A percentile compares a stretch with the other conserved stretches of the same genome.
These are phyloP conservation scores for Drosophila nr. medialis DNA, from an alignment of 2,888 invertebrate genomes.

Conservation along the genomic window DNA sequence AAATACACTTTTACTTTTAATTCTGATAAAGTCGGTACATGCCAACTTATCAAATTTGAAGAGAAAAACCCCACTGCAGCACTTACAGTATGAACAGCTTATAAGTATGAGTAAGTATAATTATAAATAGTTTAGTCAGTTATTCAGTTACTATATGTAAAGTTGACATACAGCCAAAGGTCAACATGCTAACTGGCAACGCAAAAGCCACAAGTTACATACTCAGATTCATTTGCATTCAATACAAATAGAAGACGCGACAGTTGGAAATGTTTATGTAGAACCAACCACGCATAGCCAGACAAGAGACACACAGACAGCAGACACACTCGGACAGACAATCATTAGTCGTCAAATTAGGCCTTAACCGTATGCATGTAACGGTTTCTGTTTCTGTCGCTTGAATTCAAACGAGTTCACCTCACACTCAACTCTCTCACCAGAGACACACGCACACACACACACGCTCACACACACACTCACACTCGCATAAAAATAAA, in stretches of 20 bases:
- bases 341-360: conserved; percentile 54
- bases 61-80: background rate
- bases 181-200: conserved; percentile 21
- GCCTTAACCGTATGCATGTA: conserved; percentile 63
- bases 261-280: background rate
- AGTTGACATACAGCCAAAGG: background rate
- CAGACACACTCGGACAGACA: background rate
- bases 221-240: conserved; percentile 42
- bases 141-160: background rate
- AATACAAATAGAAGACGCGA: background rate
- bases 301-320: background rate
- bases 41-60: background rate
- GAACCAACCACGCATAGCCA: background rate
- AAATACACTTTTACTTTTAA: background rate
- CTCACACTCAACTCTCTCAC: conserved; percentile 17
- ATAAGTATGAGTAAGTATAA: background rate
- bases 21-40: background rate
- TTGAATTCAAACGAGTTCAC: conserved; percentile 39
- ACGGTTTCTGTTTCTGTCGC: conserved; percentile 60
- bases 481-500: conserved; percentile 3
- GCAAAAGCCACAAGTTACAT: conserved; percentile 3
- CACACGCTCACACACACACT: background rate
- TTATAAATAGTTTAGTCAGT: background rate
- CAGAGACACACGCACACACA: background rate
- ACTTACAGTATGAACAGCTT: conserved; percentile 11